These are phyloP conservation scores for Parazoanthus swiftii DNA, from an alignment of 92 coral and sea anemone species.

Conservation along the genomic window DNA sequence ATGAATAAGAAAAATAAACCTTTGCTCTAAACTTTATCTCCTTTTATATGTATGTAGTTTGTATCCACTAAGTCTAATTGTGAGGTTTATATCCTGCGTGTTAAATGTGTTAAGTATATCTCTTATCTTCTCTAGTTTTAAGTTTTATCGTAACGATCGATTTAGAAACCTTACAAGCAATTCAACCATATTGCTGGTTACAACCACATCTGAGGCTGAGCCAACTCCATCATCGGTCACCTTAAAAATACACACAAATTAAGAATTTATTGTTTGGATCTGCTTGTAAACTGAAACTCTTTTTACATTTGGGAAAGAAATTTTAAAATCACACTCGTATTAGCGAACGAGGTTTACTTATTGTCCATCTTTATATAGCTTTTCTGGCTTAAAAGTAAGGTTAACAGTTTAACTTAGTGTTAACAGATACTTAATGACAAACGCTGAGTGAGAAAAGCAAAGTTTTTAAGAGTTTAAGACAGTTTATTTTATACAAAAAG, in stretches of 20 bases:
- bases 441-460: background rate
- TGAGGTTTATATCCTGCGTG: background rate
- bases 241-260: constrained; percentile 19
- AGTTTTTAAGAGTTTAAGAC: no score
- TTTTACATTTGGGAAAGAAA: background rate
- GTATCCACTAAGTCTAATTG: no score
- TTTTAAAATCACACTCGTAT: background rate
- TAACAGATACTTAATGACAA: no score
- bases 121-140: no score
- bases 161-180: constrained; percentile 9
- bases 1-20: no score
- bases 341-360: background rate
- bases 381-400: background rate
- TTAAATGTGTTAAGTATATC: no score
- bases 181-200: constrained; percentile 8
- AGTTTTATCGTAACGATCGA: background rate
- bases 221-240: background rate
- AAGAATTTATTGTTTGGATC: constrained; percentile 1
- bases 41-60: background rate
- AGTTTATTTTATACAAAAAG: no score
- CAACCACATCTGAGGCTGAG: background rate
- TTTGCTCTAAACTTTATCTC: background rate
- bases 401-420: no score
- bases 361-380: no score
- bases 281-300: background rate